Evolutionary conservation across 1,140 invertebrate species (phyloP).

Genomic region (Sminthurides bifidus): DNA sequence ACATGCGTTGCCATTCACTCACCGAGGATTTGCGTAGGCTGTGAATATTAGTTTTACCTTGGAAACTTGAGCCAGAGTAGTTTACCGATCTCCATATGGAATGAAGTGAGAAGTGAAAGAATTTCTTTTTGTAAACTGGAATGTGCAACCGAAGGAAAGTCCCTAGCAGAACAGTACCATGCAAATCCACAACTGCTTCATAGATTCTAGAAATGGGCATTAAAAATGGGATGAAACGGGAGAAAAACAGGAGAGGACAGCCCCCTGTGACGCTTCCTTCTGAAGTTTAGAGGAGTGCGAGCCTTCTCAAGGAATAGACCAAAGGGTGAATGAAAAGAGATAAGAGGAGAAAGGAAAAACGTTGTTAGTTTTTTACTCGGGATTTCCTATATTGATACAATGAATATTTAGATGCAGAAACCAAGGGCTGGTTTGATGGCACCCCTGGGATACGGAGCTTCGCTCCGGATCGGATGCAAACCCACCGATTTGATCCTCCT

Average conservation of each 20-base stretch:
- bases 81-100: too few species aligned
- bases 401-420: slow-evolving; percentile 29
- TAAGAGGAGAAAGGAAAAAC: slow-evolving; percentile 1
- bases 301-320: background rate
- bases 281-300: background rate
- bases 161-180: background rate
- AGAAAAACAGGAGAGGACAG: background rate
- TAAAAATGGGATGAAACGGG: background rate
- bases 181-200: background rate
- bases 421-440: slow-evolving; percentile 26
- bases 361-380: slow-evolving; percentile 21
- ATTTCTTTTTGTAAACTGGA: too few species aligned
- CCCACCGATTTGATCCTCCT: slow-evolving; percentile 21
- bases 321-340: background rate
- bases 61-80: too few species aligned
- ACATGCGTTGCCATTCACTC: too few species aligned
- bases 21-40: too few species aligned
- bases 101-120: too few species aligned
- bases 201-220: background rate
- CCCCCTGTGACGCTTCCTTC: too few species aligned
- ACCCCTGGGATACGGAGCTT: slow-evolving; percentile 25
- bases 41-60: too few species aligned
- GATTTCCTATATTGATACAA: slow-evolving; percentile 25
- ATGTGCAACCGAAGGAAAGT: too few species aligned
- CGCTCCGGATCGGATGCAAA: slow-evolving; percentile 23